Evolutionary conservation across 2,113 vertebrate species (phyloP).

Genomic region (Archilochus colubris): DNA sequence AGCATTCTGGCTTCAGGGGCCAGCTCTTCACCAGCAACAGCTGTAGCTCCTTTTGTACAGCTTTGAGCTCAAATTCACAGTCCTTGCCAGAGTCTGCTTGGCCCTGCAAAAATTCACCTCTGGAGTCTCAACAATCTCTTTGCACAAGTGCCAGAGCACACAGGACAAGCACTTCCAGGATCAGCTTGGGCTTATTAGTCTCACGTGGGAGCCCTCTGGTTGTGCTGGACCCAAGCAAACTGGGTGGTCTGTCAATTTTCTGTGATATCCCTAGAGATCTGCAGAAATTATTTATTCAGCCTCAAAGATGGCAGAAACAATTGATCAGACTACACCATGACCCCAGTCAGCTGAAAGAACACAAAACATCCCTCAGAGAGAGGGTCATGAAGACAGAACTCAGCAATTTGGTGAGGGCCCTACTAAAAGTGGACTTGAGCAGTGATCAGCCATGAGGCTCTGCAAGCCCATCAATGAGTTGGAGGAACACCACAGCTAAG

Average conservation of each 20-base stretch:
- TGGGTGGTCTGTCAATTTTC: background rate
- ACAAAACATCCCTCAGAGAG: background rate
- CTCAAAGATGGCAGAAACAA: background rate
- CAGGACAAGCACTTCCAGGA: background rate
- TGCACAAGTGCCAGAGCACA: slow-evolving; percentile 1
- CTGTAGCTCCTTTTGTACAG: background rate
- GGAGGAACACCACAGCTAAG: background rate
- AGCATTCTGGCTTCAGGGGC: background rate
- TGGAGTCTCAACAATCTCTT: background rate
- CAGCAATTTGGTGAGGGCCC: accelerated
- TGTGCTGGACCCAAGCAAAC: background rate
- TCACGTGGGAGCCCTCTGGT: background rate
- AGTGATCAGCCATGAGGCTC: accelerated
- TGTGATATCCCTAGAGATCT: background rate
- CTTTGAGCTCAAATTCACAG: background rate
- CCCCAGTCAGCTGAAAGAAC: background rate
- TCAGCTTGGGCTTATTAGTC: background rate
- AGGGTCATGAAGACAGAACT: background rate
- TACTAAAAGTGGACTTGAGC: background rate
- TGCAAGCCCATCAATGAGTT: background rate
- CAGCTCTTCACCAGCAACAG: background rate
- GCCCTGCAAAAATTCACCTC: background rate
- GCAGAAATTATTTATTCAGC: background rate
- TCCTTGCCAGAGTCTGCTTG: background rate
- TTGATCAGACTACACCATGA: background rate